Conservation (phyloP, 2,888 invertebrate species). For the Antheraea assamensis region DNA sequence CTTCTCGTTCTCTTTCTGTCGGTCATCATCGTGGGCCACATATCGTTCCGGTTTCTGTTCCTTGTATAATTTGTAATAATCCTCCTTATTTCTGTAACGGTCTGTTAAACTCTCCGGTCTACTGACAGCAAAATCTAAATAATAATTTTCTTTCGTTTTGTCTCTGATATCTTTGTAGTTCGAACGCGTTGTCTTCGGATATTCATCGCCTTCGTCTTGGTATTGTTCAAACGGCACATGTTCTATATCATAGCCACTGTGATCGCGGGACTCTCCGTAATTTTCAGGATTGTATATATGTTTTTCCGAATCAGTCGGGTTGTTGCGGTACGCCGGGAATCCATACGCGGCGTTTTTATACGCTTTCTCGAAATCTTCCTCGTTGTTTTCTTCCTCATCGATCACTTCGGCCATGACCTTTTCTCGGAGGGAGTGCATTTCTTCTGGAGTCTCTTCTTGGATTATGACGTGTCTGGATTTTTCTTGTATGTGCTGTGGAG, state of each 20-base stretch:
- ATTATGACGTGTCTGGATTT: conserved; percentile 65
- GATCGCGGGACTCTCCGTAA: conserved; percentile 55
- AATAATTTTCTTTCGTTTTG: conserved; percentile 66
- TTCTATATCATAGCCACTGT: conserved; percentile 53
- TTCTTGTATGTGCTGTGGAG: conserved; percentile 54
- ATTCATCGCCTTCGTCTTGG: conserved; percentile 61
- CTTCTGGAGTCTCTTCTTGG: conserved; percentile 62
- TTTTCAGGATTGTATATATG: conserved; percentile 63
- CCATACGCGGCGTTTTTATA: conserved; percentile 72
- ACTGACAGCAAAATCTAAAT: conserved; percentile 61
- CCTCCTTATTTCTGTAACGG: conserved; percentile 58
- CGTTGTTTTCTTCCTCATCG: conserved; percentile 65
- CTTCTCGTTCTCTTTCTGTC: conserved; percentile 55
- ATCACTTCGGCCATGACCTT: conserved; percentile 57
- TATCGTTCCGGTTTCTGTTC: conserved; percentile 60
- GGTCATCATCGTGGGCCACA: conserved; percentile 39
- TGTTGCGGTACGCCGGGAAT: conserved; percentile 63
- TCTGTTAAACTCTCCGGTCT: conserved; percentile 64
- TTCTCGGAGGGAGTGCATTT: conserved; percentile 55
- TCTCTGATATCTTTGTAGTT: conserved; percentile 66
- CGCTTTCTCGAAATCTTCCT: conserved; percentile 74
- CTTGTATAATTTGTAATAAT: conserved; percentile 67
- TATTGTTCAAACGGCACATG: conserved; percentile 66
- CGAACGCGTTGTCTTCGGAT: conserved; percentile 58
- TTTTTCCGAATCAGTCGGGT: conserved; percentile 56